Evolutionary conservation across 2,888 invertebrate species (phyloP).

Genomic region (Lycocerus yunnanus): DNA sequence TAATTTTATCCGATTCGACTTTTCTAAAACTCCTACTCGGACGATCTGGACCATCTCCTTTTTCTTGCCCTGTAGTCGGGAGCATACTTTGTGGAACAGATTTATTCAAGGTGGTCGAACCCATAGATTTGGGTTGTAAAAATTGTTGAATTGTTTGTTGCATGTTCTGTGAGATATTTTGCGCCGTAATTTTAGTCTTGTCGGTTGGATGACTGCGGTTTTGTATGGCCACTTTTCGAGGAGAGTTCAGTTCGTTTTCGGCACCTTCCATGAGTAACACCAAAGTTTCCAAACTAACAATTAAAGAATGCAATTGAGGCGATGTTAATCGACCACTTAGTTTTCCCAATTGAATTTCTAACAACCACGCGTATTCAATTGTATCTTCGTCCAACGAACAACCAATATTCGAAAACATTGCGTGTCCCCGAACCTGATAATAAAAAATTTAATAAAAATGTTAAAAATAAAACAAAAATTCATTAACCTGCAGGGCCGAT

Average conservation of each 20-base stretch:
- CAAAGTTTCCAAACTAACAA: slow-evolving; percentile 88
- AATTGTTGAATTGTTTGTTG: slow-evolving; percentile 40
- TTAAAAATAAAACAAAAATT: neutral
- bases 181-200: slow-evolving; percentile 35
- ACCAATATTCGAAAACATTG: slow-evolving; percentile 94
- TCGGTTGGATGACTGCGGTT: slow-evolving; percentile 33
- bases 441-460: slow-evolving; percentile 50
- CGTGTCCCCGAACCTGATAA: slow-evolving; percentile 88
- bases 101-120: slow-evolving; percentile 16
- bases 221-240: slow-evolving; percentile 50
- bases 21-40: slow-evolving; percentile 11
- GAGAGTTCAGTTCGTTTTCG: slow-evolving; percentile 88
- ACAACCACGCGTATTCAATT: slow-evolving; percentile 95
- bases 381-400: slow-evolving; percentile 91
- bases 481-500: slow-evolving; percentile 76
- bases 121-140: slow-evolving; percentile 36
- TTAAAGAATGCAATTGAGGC: slow-evolving; percentile 85
- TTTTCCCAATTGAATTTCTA: slow-evolving; percentile 93
- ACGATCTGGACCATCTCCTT: slow-evolving; percentile 2
- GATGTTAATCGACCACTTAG: slow-evolving; percentile 88
- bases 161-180: slow-evolving; percentile 34
- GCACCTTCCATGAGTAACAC: slow-evolving; percentile 82
- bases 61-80: neutral
- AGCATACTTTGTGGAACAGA: neutral
- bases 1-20: slow-evolving; percentile 16